Evolutionary conservation across 2,888 invertebrate species (phyloP).

Genomic region (Aphodius granarius): DNA sequence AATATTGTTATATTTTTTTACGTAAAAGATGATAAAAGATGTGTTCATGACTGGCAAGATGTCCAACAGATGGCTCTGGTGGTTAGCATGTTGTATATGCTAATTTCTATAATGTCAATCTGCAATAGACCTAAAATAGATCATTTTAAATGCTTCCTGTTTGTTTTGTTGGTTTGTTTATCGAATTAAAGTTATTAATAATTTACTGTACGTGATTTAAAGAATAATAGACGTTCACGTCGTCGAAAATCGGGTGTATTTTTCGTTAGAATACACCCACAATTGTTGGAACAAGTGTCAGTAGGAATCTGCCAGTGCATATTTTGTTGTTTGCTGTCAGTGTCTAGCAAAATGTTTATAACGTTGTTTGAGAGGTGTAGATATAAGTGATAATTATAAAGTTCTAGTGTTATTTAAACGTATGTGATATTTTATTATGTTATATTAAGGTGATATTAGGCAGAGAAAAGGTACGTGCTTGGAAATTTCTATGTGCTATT

Average conservation of each 20-base stretch:
- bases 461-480: constrained; percentile 1
- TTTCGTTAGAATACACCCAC: neutral
- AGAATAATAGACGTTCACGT: neutral
- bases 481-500: constrained; percentile 13
- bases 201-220: neutral
- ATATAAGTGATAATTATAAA: constrained; percentile 1
- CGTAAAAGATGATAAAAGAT: no score
- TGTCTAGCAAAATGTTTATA: constrained; percentile 13
- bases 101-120: neutral
- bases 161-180: neutral
- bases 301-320: neutral
- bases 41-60: neutral
- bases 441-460: constrained; percentile 1
- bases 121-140: neutral
- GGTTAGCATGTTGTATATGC: neutral
- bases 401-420: neutral
- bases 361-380: neutral
- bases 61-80: neutral
- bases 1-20: neutral
- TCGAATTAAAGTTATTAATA: neutral
- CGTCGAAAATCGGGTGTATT: neutral
- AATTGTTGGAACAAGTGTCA: neutral
- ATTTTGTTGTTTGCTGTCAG: neutral
- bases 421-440: constrained; percentile 7
- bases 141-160: neutral